Conservation (phyloP, 2,797 vertebrate species). For the Neopelma chrysocephalum region DNA sequence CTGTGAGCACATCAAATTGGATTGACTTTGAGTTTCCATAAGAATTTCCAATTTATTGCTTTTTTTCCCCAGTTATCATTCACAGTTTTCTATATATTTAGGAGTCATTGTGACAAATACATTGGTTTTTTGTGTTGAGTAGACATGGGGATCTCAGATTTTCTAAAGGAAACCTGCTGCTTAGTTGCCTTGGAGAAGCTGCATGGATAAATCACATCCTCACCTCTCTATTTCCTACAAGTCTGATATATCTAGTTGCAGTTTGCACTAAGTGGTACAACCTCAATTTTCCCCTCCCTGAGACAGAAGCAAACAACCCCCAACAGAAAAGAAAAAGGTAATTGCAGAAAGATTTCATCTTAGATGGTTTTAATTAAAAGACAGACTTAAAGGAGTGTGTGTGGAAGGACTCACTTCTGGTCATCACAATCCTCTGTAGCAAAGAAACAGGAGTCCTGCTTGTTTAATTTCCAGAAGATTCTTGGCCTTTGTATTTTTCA, state of each 20-base stretch:
- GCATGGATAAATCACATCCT: not conserved
- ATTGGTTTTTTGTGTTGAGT: not conserved
- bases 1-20: not conserved
- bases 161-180: not conserved
- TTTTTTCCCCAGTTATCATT: not conserved
- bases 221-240: not conserved
- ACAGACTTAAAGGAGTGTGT: not conserved
- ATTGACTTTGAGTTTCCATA: not conserved
- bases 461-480: not conserved
- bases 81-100: not conserved
- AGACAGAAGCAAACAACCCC: not conserved
- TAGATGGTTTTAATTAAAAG: not conserved
- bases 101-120: not conserved
- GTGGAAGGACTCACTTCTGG: not conserved
- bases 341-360: not conserved
- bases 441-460: not conserved
- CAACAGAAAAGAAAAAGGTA: not conserved
- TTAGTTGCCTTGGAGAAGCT: constrained; percentile 7
- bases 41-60: not conserved
- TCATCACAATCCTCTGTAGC: not conserved
- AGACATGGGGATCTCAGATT: not conserved
- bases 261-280: not conserved
- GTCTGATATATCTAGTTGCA: not conserved
- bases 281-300: not conserved
- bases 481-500: not conserved